A percentile compares a stretch with the other conserved stretches of the same genome.
These are phyloP conservation scores for Metallyticus violacea DNA, from an alignment of 2,888 invertebrate species.

Conservation along the genomic window DNA sequence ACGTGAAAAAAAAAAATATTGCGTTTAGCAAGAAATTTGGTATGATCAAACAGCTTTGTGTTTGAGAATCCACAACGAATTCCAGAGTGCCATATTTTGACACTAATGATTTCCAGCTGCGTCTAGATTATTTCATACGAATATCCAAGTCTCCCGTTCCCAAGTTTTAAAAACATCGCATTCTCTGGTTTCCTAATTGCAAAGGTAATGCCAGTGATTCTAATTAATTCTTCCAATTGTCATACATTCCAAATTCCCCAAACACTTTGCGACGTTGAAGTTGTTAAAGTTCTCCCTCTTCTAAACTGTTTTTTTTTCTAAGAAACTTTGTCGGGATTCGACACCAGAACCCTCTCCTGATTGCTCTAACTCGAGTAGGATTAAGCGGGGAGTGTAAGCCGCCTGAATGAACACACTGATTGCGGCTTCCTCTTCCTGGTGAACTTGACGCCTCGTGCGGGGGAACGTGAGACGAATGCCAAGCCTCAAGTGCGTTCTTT, in stretches of 20 bases:
- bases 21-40: too few species aligned
- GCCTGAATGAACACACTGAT: conserved; percentile 23
- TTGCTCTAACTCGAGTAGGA: background rate
- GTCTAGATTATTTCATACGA: too few species aligned
- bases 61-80: too few species aligned
- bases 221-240: background rate
- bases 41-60: too few species aligned
- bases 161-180: too few species aligned
- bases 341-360: background rate
- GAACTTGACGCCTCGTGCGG: background rate
- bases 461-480: background rate
- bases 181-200: too few species aligned
- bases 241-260: background rate
- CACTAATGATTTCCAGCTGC: too few species aligned
- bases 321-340: background rate
- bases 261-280: background rate
- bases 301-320: background rate
- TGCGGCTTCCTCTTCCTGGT: conserved; percentile 15
- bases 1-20: too few species aligned
- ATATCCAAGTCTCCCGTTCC: too few species aligned
- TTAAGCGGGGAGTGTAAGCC: background rate
- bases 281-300: background rate
- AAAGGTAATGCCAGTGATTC: background rate
- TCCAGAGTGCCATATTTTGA: too few species aligned
- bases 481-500: background rate